A percentile compares a stretch with the other conserved stretches of the same genome.
phyloP scores from a whole-genome alignment of 2,797 vertebrate species.

The Micrastur ruficollis region DNA sequence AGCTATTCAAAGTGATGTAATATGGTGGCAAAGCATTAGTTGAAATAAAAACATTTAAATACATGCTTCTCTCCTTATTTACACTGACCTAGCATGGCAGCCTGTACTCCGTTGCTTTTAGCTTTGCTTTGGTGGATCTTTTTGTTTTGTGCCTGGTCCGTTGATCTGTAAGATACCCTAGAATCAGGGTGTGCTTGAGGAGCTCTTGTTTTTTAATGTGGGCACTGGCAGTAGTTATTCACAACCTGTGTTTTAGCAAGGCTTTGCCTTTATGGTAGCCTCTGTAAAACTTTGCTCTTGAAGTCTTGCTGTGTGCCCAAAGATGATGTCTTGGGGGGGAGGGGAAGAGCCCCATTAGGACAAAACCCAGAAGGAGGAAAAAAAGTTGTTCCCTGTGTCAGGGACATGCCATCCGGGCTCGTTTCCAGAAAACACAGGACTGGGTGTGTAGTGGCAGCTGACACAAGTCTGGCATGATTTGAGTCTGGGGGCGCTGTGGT shows the following conservation, averaged over 20 bases:
- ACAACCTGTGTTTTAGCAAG: not conserved
- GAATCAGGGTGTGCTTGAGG: not conserved
- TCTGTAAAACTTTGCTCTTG: not conserved
- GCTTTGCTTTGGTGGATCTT: not conserved
- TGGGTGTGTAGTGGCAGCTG: not conserved
- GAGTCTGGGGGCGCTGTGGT: not conserved
- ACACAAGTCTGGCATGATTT: not conserved
- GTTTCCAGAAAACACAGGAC: not conserved
- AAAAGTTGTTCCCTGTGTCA: not conserved
- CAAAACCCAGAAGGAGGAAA: not conserved
- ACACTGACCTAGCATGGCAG: not conserved
- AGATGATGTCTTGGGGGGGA: not conserved
- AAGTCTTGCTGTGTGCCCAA: not conserved
- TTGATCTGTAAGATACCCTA: not conserved
- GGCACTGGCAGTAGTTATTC: not conserved
- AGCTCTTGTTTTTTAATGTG: not conserved
- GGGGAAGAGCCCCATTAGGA: not conserved
- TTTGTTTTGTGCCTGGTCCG: not conserved
- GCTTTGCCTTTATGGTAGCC: not conserved
- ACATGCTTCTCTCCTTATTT: constrained; percentile 5
- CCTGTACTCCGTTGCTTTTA: not conserved
- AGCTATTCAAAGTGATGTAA: constrained; percentile 76
- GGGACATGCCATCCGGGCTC: accelerated
- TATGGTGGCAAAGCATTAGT: constrained; percentile 73
- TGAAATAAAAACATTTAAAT: constrained; percentile 78